phyloP scores from a whole-genome alignment of 2,888 invertebrate genomes.

The Heliothis peltigera region DNA sequence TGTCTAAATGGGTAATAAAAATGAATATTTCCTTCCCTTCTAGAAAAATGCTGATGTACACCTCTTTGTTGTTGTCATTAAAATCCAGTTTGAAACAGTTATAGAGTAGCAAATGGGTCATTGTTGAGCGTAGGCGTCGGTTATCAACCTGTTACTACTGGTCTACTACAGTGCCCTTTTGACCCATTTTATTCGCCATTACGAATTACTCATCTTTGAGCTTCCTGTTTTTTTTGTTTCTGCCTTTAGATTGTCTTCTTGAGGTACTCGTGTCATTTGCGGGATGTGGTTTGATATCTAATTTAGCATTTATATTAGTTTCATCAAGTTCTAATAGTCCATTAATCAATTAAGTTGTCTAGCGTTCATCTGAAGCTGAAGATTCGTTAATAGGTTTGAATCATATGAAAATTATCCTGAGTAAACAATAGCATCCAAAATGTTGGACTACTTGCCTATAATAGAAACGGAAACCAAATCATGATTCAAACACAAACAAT shows the following conservation, averaged over 20 bases:
- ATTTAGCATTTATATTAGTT: too few species aligned
- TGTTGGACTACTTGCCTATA: background rate
- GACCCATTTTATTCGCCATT: constrained; percentile 39
- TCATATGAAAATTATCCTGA: too few species aligned
- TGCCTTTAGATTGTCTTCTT: background rate
- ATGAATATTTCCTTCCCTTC: too few species aligned
- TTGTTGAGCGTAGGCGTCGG: constrained; percentile 33
- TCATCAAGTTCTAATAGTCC: too few species aligned
- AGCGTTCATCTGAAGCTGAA: too few species aligned
- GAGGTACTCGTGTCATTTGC: background rate
- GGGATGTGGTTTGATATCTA: background rate
- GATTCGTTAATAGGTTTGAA: too few species aligned
- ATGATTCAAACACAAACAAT: constrained; percentile 23
- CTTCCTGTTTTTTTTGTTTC: constrained; percentile 40
- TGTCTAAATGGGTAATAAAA: too few species aligned
- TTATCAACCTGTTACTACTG: constrained; percentile 49
- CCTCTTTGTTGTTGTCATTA: background rate
- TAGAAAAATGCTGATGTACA: too few species aligned
- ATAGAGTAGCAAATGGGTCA: constrained; percentile 21
- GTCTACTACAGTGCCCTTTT: constrained; percentile 44
- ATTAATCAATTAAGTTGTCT: too few species aligned
- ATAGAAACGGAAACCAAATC: constrained; percentile 27
- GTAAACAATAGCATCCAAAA: too few species aligned
- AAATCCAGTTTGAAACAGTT: background rate
- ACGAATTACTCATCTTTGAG: constrained; percentile 8